Base-by-base conservation (phyloP, 2,797 vertebrate species). In the Linurgus olivaceus region DNA sequence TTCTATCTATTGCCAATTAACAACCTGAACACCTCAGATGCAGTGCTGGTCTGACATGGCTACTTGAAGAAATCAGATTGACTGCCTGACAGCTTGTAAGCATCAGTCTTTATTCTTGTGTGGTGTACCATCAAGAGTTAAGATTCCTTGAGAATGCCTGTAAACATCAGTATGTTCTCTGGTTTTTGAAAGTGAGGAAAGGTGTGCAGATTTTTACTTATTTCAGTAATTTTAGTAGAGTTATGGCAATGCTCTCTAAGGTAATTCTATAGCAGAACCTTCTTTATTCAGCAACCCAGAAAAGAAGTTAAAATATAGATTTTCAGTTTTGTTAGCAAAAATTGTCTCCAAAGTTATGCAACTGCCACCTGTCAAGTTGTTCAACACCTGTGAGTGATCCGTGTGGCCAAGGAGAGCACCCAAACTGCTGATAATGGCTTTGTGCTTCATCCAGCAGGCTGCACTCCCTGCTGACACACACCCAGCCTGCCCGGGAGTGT, bases 11-110 rank as follows among this genome's bases (percentile, higher is more conserved):
- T 42, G 66, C 44, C 47, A 90, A 87, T 95, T 87, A 81, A 33
- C 52, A 90, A 54, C 20, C 44, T 92, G 65, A 54, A 18, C 9
- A 76, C 52, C 29, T 94, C 72, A 76, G 88, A 63, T 33, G 63
- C 12, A 51, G 25, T 35, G 26, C 47, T 78, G 63, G 63, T 63
- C 52, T 84, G 88, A 51, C 21, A 35, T 4, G 35, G 50, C 44
- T 89, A 65, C 68, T 82, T 87, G 29, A 95, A 94, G 59, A 90
- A 88, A 94, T 87, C 72, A 55, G 40, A 19, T 16, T 52, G 59
- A 83, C 58, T 82, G 55, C 37, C 63, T 86, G 88, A 86, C 31
- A 86, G 54, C n/a, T 78, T 87, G 23, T 61, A 89, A 92, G 16
- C 67, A 80, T 75, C 38, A 68, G 35, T 47, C 76, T 95, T 81